Conservation (phyloP, 2,888 invertebrate genomes). For the Standfussiana lucernea region DNA sequence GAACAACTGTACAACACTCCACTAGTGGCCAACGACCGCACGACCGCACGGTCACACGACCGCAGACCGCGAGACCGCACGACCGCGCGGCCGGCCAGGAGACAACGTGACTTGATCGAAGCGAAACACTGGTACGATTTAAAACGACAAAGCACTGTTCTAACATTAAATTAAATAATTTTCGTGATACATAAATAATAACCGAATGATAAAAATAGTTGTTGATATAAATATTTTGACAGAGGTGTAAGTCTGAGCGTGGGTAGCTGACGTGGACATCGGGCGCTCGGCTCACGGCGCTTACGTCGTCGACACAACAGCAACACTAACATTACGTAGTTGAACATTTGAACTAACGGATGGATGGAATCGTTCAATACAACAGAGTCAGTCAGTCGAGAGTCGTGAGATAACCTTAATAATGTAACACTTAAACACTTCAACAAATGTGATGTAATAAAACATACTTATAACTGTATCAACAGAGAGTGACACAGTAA, state of each 20-base stretch:
- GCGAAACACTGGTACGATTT: constrained; percentile 83
- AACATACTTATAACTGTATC: constrained; percentile 59
- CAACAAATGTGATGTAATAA: constrained; percentile 63
- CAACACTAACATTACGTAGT: constrained; percentile 61
- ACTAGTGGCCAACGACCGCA: constrained; percentile 47
- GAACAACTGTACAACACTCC: constrained; percentile 63
- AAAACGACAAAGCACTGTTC: constrained; percentile 76
- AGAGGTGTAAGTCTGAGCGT: constrained; percentile 75
- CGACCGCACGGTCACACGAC: not conserved
- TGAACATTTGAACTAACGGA: constrained; percentile 66
- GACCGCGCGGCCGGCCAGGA: constrained; percentile 50
- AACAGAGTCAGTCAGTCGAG: constrained; percentile 64
- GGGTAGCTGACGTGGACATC: constrained; percentile 67
- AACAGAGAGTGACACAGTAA: constrained; percentile 51
- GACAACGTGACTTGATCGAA: constrained; percentile 76
- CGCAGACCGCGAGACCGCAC: not conserved
- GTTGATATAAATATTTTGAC: constrained; percentile 73
- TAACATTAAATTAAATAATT: constrained; percentile 76
- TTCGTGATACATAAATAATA: constrained; percentile 84
- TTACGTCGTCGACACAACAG: constrained; percentile 46
- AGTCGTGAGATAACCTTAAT: constrained; percentile 57
- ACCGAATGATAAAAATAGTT: constrained; percentile 79
- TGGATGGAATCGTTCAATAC: constrained; percentile 67
- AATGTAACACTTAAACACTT: constrained; percentile 64
- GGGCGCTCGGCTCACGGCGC: constrained; percentile 56